Conservation (phyloP, 1,140 invertebrate species). For the Laupala kohalensis region DNA sequence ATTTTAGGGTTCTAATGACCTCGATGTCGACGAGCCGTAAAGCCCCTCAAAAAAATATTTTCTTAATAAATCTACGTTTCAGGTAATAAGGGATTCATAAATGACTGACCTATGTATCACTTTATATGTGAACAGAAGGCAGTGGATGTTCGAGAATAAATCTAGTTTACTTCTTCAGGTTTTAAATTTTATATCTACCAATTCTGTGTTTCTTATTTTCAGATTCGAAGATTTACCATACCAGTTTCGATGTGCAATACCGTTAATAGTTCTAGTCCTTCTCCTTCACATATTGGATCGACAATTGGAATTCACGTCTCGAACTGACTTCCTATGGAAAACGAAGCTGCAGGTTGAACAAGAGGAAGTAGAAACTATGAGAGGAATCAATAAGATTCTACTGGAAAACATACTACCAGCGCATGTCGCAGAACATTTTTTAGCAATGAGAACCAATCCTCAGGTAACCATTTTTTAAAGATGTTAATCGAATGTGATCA, state of each 20-base stretch:
- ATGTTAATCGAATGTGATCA: no score
- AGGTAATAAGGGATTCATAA: no score
- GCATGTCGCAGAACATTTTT: constrained; percentile 89
- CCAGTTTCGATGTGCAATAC: constrained; percentile 45
- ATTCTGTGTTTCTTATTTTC: constrained; percentile 25
- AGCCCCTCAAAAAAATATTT: no score
- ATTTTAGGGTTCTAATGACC: no score
- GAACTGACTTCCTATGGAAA: constrained; percentile 86
- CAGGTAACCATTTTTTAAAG: no score
- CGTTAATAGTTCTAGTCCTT: constrained; percentile 41
- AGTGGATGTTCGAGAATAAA: no score
- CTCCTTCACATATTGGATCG: constrained; percentile 64
- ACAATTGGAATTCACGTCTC: constrained; percentile 72
- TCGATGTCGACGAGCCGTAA: no score
- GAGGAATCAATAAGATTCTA: constrained; percentile 87
- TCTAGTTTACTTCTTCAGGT: no score
- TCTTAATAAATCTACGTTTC: no score
- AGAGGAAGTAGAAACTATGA: constrained; percentile 87
- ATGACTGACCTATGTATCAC: no score
- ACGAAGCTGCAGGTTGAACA: constrained; percentile 82
- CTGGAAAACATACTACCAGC: constrained; percentile 93
- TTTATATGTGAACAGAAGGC: no score
- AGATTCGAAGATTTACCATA: constrained; percentile 50
- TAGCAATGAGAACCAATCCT: constrained; percentile 42
- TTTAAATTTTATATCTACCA: no score